phyloP scores from a whole-genome alignment of 2,113 vertebrate genomes.

The Scatophagus argus region DNA sequence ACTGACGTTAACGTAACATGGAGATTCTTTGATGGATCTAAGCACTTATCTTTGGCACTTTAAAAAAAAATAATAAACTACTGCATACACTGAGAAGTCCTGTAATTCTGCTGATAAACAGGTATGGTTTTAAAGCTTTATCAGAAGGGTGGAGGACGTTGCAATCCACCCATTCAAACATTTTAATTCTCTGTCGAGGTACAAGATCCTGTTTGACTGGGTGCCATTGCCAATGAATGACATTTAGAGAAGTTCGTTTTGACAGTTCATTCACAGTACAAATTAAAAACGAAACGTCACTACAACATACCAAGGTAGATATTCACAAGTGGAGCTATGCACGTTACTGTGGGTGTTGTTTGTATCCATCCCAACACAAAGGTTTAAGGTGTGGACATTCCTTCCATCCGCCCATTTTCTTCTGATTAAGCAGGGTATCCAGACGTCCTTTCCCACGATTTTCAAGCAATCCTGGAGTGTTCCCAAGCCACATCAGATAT shows the following conservation, averaged over 20 bases:
- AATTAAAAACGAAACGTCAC: background rate
- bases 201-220: slow-evolving; percentile 44
- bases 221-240: background rate
- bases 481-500: no score
- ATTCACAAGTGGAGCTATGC: background rate
- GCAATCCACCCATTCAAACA: background rate
- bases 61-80: slow-evolving; percentile 16
- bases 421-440: no score
- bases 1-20: background rate
- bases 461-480: no score
- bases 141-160: slow-evolving; percentile 3
- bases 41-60: slow-evolving; percentile 9
- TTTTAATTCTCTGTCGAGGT: background rate
- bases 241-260: background rate
- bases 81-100: background rate
- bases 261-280: background rate
- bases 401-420: no score
- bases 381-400: slow-evolving; percentile 20
- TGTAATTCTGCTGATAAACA: background rate
- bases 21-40: background rate
- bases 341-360: background rate
- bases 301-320: background rate
- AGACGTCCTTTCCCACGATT: no score
- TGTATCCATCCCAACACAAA: background rate
- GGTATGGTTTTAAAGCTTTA: background rate